Base-by-base conservation (phyloP, 2,888 invertebrate species). In the Pycnomerus fuliginosus region DNA sequence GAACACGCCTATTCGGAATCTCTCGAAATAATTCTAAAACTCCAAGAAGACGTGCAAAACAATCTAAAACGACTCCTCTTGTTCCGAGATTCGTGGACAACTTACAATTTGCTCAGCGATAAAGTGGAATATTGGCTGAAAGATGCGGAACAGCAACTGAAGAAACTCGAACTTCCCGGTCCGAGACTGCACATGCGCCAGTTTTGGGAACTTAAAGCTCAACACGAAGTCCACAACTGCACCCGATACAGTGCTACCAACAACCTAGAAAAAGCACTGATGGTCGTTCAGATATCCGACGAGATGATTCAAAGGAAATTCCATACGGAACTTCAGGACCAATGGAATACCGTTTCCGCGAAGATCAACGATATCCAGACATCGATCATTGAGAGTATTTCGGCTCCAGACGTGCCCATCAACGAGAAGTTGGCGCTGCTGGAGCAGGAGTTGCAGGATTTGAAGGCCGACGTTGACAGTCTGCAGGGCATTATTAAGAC, bases 201-300 rank as follows among this genome's bases (percentile, higher is more conserved):
- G 57, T 91, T 90, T 73, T 91, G 91, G 90, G 91, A 91, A 72
- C 70, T 91, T 29, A 90, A 90, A 69, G 91, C 90, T 0, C 89
- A 90, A 59, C 87, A 88, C 60, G 90, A 90, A 74, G 82, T 90
- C 14, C 81, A 90, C 67, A 89, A 87, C 55, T 84, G 83, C 52
- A 78, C 90, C 32, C 81, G 84, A 36, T 82, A 82, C 44, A 87
- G 89, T 55, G 83, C 87, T 0, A 82, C 82, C 11, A 75, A 79
- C 27, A 82, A 83, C 48, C 83, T 91, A 56, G 88, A 90, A 62
- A 85, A 85, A 56, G 84, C 90, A 0, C 68, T 91, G 43, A 81
- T 84, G 65, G 84, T 88, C 3, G 77, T 92, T 27, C 87, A 90
- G 0, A 77, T 91, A n/a, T 84, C 88, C 1, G 91, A 92, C 60